Percentiles rank a stretch among this genome's conserved stretches.
phyloP scores from a whole-genome alignment of 2,797 vertebrate genomes.

The Morus bassanus region DNA sequence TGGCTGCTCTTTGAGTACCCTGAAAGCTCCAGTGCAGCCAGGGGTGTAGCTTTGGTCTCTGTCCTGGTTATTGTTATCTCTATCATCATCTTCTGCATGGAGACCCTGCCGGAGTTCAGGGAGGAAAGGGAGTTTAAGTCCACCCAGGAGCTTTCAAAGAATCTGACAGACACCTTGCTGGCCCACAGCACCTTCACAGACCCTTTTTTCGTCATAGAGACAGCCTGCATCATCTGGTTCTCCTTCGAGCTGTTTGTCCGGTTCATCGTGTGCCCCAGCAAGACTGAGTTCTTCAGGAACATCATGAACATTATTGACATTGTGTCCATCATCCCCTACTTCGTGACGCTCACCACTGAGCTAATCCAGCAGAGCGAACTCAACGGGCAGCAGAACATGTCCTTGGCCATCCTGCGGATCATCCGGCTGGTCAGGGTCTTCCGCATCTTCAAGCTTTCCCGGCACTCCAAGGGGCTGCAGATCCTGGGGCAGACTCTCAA shows the following conservation, averaged over 20 bases:
- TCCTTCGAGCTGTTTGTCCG: constrained; percentile 91
- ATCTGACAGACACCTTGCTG: constrained; percentile 69
- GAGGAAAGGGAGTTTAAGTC: constrained; percentile 84
- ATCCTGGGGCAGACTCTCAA: constrained; percentile 97
- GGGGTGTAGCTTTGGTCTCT: constrained; percentile 90
- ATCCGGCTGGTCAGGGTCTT: constrained; percentile 95
- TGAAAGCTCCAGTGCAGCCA: constrained; percentile 93
- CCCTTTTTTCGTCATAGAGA: constrained; percentile 97
- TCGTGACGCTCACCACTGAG: constrained; percentile 93
- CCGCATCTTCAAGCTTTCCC: constrained; percentile 95
- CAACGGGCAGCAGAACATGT: constrained; percentile 90
- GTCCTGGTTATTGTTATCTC: constrained; percentile 96
- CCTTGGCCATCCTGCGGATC: constrained; percentile 91
- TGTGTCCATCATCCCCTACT: constrained; percentile 96
- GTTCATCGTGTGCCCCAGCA: constrained; percentile 94
- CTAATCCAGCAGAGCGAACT: constrained; percentile 85
- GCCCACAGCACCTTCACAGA: constrained; percentile 84
- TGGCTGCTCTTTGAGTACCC: constrained; percentile 99
- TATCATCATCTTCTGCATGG: constrained; percentile 97
- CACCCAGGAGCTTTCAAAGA: constrained; percentile 63
- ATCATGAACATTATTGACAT: constrained; percentile 99
- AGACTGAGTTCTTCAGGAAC: constrained; percentile 93
- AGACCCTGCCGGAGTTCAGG: constrained; percentile 95
- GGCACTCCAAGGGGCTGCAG: constrained; percentile 97
- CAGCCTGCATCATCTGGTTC: constrained; percentile 96